These are phyloP conservation scores for Cololabis saira DNA, from an alignment of 2,113 vertebrate genomes.

Conservation along the genomic window DNA sequence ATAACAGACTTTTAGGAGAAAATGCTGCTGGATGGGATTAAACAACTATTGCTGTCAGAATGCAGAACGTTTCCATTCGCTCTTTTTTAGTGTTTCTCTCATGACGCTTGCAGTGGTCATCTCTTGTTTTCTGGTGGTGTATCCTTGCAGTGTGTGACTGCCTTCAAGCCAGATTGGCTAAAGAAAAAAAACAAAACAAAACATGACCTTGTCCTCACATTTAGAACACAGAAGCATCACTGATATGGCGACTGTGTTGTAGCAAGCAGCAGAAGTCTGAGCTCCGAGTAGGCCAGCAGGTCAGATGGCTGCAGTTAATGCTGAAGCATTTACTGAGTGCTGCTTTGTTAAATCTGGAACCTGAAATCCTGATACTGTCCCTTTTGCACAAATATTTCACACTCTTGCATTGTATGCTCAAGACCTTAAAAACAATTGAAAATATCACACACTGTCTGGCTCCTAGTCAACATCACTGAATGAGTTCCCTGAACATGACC, in stretches of 20 bases:
- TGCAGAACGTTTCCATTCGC: constrained; percentile 36
- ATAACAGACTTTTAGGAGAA: constrained; percentile 41
- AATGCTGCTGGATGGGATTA: constrained; percentile 37
- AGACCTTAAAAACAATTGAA: constrained; percentile 19
- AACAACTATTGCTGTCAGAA: constrained; percentile 42
- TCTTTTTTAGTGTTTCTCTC: constrained; percentile 46
- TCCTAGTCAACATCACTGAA: constrained; percentile 32
- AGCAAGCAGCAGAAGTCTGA: constrained; percentile 67
- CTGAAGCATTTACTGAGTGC: constrained; percentile 17
- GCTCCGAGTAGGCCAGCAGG: constrained; percentile 68
- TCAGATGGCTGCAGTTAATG: constrained; percentile 64
- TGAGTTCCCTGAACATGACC: constrained; percentile 61
- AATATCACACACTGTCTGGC: constrained; percentile 16
- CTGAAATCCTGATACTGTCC: constrained; percentile 22
- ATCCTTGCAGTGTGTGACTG: constrained; percentile 29
- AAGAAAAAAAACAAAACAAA: constrained; percentile 17
- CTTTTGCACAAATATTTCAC: constrained; percentile 5
- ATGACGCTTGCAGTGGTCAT: constrained; percentile 52
- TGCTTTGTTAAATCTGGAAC: constrained; percentile 21
- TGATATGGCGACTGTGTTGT: constrained; percentile 73
- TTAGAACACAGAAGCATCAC: constrained; percentile 66
- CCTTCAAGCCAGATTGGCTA: constrained; percentile 63
- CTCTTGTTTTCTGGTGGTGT: constrained; percentile 47
- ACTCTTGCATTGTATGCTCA: constrained; percentile 11
- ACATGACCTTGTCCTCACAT: constrained; percentile 77